Base-by-base conservation (phyloP, 2,888 invertebrate genomes). In the Anaspis maculata region DNA sequence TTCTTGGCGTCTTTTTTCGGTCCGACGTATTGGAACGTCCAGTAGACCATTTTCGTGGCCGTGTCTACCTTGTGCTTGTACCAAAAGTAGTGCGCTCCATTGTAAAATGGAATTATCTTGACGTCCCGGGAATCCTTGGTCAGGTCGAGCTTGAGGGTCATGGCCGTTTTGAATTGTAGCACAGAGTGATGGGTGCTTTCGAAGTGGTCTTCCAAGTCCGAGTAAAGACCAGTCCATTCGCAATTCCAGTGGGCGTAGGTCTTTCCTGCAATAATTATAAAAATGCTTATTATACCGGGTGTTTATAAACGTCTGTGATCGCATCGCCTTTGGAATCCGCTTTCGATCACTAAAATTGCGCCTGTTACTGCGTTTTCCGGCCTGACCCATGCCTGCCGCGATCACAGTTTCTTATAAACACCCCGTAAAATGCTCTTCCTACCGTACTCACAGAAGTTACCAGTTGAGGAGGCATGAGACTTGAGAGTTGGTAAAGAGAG, bases 1-100 rank as follows among this genome's bases (percentile, higher is more conserved):
- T 54, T 43, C 27, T 43, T 14, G 1, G 62, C 59, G 28, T 52
- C 48, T 25, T 39, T 44, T 34, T 49, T 44, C 4, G 54, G 42
- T 3, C 60, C 60, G 7, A 61, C 49, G n/a, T 52, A 46, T 31
- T 62, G 61, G 27, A 62, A 52, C 3, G 49, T 31, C 55, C 57
- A 61, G 34, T 51, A 61, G 3, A 49, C 48, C 33, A 48, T 57
- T 27, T 51, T 21, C 34, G 47, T 45, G 1, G 30, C 13, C 0
- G 42, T 39, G 34, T 60, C 56, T 1, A 59, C 46, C 41, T 44
- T 49, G 30, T 54, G 52, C 34, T 61, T 62, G 32, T 56, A 60
- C 47, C 56, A 62, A 41, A 61, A 61, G 27, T 50, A 51, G 25
- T 57, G 49, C 15, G 49, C 44, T 1, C 60, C 58, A 22, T 57